phyloP scores from a whole-genome alignment of 2,888 invertebrate genomes.

The Philaethria dido region DNA sequence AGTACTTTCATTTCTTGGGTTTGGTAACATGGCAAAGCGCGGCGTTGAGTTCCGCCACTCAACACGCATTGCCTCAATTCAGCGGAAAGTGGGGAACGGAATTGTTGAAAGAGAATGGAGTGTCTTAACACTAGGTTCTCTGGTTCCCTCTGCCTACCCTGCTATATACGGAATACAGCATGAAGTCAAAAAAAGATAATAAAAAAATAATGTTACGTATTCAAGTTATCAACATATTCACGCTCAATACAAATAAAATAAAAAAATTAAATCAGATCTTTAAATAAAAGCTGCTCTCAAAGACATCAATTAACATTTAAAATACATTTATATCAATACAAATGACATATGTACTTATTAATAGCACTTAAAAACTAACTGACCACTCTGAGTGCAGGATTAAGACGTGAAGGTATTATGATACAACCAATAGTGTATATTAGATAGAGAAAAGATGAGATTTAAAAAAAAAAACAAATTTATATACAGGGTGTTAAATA shows the following conservation, averaged over 20 bases:
- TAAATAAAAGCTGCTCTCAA: neutral
- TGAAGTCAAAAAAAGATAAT: neutral
- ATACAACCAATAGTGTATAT: conserved; percentile 20
- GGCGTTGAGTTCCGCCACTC: no score
- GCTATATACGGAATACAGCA: no score
- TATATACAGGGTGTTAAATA: neutral
- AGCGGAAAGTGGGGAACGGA: no score
- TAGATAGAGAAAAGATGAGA: conserved; percentile 2
- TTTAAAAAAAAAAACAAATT: neutral
- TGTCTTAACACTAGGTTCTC: no score
- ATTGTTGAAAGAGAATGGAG: no score
- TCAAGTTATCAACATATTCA: no score
- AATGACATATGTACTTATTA: neutral
- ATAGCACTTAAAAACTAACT: neutral
- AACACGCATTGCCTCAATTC: no score
- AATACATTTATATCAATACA: neutral
- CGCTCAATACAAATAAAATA: conserved; percentile 13
- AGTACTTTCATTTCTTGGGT: no score
- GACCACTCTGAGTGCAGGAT: neutral
- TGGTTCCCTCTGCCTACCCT: no score
- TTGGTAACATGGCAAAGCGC: no score
- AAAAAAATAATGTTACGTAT: no score
- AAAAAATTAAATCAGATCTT: conserved; percentile 33
- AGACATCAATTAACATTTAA: conserved; percentile 7
- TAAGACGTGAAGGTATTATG: neutral